Percentiles rank a stretch among this genome's conserved stretches.
These are phyloP conservation scores for Cassiopea xamachana DNA, from an alignment of 30 jellyfish, hydroid and myxozoan genomes.

Conservation along the genomic window DNA sequence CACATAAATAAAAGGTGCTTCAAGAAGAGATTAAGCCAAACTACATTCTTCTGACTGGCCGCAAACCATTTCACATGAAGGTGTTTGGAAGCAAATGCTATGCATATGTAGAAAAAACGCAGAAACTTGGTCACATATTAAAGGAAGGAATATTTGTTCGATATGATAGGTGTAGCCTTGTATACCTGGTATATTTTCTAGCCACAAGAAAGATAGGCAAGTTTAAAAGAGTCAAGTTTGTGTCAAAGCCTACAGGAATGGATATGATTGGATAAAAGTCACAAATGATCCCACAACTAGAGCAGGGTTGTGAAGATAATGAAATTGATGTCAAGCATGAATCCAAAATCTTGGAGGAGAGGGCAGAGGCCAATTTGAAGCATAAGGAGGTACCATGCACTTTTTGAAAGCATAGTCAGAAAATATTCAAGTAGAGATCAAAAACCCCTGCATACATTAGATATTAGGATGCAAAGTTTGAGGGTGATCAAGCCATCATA, in stretches of 20 bases:
- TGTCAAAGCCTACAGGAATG: not conserved
- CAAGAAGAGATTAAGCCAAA: not conserved
- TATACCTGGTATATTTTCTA: slow-evolving; percentile 33
- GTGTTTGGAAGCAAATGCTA: slow-evolving; percentile 32
- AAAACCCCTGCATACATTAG: no score
- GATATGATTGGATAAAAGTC: not conserved
- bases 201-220: slow-evolving; percentile 10
- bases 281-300: not conserved
- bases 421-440: no score
- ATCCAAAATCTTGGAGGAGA: not conserved
- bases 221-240: slow-evolving; percentile 3
- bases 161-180: slow-evolving; percentile 25
- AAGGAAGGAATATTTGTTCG: slow-evolving; percentile 27
- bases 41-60: slow-evolving; percentile 23
- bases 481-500: no score
- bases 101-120: not conserved
- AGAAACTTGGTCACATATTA: slow-evolving; percentile 20
- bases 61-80: slow-evolving; percentile 34
- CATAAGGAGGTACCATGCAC: no score
- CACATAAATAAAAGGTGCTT: slow-evolving; percentile 12
- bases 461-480: no score
- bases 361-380: no score
- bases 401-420: no score
- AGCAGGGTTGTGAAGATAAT: not conserved
- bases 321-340: slow-evolving; percentile 34